Evolutionary conservation across 2,888 invertebrate species (phyloP).

Genomic region (Tuberolachnus salignus): DNA sequence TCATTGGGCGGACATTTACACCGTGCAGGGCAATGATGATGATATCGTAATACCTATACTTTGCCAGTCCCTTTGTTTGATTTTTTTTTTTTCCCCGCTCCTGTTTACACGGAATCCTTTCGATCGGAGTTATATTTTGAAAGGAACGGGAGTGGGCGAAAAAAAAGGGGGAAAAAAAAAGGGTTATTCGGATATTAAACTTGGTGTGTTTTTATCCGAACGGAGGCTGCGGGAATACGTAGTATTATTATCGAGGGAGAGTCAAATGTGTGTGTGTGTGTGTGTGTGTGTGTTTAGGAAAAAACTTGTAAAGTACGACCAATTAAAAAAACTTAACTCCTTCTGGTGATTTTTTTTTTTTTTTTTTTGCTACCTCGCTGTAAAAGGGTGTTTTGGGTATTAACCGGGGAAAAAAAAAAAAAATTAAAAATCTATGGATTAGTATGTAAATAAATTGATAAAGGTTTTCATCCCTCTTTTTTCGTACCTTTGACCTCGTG

Average conservation of each 20-base stretch:
- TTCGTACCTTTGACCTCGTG: slow-evolving; percentile 41
- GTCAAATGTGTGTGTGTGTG: slow-evolving; percentile 48
- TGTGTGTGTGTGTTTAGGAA: no score
- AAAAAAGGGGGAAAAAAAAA: not conserved
- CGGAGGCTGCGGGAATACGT: not conserved
- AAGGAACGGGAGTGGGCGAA: not conserved
- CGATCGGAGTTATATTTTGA: slow-evolving; percentile 28
- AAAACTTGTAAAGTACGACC: slow-evolving; percentile 53
- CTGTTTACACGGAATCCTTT: slow-evolving; percentile 40
- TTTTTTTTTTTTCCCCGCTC: not conserved
- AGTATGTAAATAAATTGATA: slow-evolving; percentile 55
- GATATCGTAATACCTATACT: not conserved
- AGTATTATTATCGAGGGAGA: not conserved
- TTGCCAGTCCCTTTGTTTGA: not conserved
- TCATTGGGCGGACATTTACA: not conserved
- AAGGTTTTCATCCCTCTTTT: slow-evolving; percentile 50
- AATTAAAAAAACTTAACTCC: slow-evolving; percentile 55
- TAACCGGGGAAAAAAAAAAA: slow-evolving; percentile 26
- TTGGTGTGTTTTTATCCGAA: slow-evolving; percentile 30
- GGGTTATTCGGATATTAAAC: slow-evolving; percentile 52
- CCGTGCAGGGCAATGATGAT: not conserved
- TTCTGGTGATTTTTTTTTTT: slow-evolving; percentile 12
- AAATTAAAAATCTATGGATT: slow-evolving; percentile 41
- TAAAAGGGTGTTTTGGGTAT: slow-evolving; percentile 8
- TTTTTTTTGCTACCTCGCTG: slow-evolving; percentile 5